These are phyloP conservation scores for Pyrrhia umbra DNA, from an alignment of 2,888 invertebrate species.

Conservation along the genomic window DNA sequence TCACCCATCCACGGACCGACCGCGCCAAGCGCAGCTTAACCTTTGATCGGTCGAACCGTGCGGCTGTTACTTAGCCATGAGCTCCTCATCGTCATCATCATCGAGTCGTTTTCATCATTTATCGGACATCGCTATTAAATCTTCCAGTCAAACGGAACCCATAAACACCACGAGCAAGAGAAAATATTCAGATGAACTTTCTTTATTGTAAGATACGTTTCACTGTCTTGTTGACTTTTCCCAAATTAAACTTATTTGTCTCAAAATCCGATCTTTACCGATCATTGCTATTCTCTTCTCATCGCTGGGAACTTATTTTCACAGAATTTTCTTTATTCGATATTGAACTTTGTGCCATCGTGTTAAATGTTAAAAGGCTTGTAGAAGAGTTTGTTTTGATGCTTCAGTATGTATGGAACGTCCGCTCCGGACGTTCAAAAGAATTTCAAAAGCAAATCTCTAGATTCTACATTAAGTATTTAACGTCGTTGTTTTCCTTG, in stretches of 20 bases:
- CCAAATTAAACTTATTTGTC: conserved; percentile 37
- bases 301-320: conserved; percentile 29
- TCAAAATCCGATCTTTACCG: conserved; percentile 33
- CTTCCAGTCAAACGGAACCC: conserved; percentile 36
- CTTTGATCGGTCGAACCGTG: too few species aligned
- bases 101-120: conserved; percentile 37
- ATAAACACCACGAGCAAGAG: conserved; percentile 30
- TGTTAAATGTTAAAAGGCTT: conserved; percentile 22
- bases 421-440: conserved; percentile 75
- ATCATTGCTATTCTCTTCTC: conserved; percentile 56
- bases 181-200: conserved; percentile 58
- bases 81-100: too few species aligned
- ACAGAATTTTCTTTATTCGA: conserved; percentile 12
- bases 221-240: conserved; percentile 32
- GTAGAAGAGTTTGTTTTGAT: conserved; percentile 40
- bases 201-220: conserved; percentile 40
- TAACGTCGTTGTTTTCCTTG: conserved; percentile 49
- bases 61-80: too few species aligned
- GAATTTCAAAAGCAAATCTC: conserved; percentile 60
- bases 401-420: conserved; percentile 70
- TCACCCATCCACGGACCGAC: too few species aligned
- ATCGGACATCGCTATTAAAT: conserved; percentile 43
- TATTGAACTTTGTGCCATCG: conserved; percentile 28
- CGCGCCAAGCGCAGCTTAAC: too few species aligned
- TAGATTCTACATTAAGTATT: conserved; percentile 40